A percentile compares a stretch with the other conserved stretches of the same genome.
These are phyloP conservation scores for Percopsis transmontana DNA, from an alignment of 2,113 vertebrate species.

Conservation along the genomic window DNA sequence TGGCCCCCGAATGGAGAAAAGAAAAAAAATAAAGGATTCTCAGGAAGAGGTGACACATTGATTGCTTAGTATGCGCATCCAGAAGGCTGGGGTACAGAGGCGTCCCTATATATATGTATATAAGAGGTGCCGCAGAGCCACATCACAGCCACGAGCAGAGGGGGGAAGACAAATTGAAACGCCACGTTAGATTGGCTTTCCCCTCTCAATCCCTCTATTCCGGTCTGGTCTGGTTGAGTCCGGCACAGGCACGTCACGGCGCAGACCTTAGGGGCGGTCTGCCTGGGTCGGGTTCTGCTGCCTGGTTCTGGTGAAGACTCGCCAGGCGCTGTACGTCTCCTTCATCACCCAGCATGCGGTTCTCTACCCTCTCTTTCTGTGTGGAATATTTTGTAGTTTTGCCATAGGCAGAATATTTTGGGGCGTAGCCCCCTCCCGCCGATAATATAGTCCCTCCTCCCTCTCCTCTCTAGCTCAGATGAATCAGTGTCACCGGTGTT, in stretches of 20 bases:
- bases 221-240: slow-evolving; percentile 28
- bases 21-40: slow-evolving; percentile 75
- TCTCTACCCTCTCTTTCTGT: slow-evolving; percentile 30
- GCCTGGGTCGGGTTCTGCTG: too few species aligned
- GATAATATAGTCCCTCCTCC: slow-evolving; percentile 13
- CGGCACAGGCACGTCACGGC: slow-evolving; percentile 33
- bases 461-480: slow-evolving; percentile 70
- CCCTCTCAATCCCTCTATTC: slow-evolving; percentile 57
- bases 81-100: slow-evolving; percentile 71
- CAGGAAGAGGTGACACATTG: slow-evolving; percentile 82
- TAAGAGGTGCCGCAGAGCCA: slow-evolving; percentile 69
- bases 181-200: slow-evolving; percentile 77
- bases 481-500: slow-evolving; percentile 84
- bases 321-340: too few species aligned
- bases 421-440: slow-evolving; percentile 9
- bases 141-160: slow-evolving; percentile 65
- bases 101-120: slow-evolving; percentile 80
- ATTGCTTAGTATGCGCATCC: slow-evolving; percentile 83
- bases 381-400: neutral
- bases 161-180: slow-evolving; percentile 70
- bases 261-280: too few species aligned
- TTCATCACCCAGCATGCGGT: too few species aligned
- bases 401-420: too few species aligned
- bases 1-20: slow-evolving; percentile 68
- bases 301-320: slow-evolving; percentile 13